Evolutionary conservation across 1,140 invertebrate species (phyloP).

Genomic region (Adoxophyes honmai): DNA sequence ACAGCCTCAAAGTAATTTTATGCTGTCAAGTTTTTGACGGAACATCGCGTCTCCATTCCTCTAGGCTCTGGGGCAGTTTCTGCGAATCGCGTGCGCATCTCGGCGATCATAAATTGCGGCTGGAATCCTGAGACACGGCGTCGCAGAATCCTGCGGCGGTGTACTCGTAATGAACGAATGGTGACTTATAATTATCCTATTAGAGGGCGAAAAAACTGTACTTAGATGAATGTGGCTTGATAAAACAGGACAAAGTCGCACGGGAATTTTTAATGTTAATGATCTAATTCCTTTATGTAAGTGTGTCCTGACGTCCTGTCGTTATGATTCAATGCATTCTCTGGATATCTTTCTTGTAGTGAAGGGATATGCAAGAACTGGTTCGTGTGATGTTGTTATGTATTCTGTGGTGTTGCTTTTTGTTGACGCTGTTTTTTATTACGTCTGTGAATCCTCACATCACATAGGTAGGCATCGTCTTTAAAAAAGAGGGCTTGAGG

Average conservation of each 20-base stretch:
- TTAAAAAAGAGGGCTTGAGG: too few species aligned
- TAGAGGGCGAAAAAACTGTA: constrained; percentile 8
- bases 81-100: constrained; percentile 31
- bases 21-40: too few species aligned
- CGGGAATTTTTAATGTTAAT: constrained; percentile 9
- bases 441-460: too few species aligned
- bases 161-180: constrained; percentile 18
- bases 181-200: constrained; percentile 14
- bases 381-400: too few species aligned
- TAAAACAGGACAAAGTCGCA: constrained; percentile 13
- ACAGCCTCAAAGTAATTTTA: too few species aligned
- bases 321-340: too few species aligned
- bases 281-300: constrained; percentile 7
- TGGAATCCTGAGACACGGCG: constrained; percentile 26
- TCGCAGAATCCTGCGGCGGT: constrained; percentile 18
- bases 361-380: too few species aligned
- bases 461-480: too few species aligned
- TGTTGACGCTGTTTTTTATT: too few species aligned
- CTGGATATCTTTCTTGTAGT: too few species aligned
- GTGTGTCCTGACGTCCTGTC: too few species aligned
- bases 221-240: not conserved
- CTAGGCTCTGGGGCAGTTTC: constrained; percentile 14
- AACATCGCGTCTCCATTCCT: constrained; percentile 9
- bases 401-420: too few species aligned
- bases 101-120: constrained; percentile 29